A percentile compares a stretch with the other conserved stretches of the same genome.
Evolutionary conservation across 2,888 invertebrate genomes (phyloP).

Genomic region (Aphrophora alni): DNA sequence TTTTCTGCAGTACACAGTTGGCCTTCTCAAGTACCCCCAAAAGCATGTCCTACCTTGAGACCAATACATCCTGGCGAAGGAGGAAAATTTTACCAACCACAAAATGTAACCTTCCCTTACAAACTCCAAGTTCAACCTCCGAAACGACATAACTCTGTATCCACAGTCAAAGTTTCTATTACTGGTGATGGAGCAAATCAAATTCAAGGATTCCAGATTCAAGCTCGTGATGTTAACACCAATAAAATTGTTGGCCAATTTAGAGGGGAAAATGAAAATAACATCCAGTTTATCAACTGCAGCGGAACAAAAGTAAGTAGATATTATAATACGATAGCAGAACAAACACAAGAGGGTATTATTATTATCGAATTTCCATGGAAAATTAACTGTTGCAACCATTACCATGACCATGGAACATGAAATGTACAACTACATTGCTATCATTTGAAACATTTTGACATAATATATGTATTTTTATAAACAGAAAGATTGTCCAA

Average conservation of each 20-base stretch:
- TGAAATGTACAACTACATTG: no score
- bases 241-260: not conserved
- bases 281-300: not conserved
- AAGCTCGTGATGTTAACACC: not conserved
- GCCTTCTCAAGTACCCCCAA: not conserved
- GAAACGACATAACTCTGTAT: not conserved
- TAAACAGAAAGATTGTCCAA: no score
- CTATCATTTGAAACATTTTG: no score
- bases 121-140: not conserved
- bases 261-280: not conserved
- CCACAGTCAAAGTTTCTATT: not conserved
- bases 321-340: no score
- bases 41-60: not conserved
- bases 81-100: not conserved
- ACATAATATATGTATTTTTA: no score
- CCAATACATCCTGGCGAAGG: not conserved
- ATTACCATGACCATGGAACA: no score
- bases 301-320: not conserved
- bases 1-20: not conserved
- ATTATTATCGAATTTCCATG: no score
- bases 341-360: no score
- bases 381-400: no score
- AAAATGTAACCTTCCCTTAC: not conserved
- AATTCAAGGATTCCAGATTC: not conserved
- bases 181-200: not conserved